A percentile compares a stretch with the other conserved stretches of the same genome.
phyloP scores from a whole-genome alignment of 2,888 invertebrate genomes.

The Laspeyria flexula region DNA sequence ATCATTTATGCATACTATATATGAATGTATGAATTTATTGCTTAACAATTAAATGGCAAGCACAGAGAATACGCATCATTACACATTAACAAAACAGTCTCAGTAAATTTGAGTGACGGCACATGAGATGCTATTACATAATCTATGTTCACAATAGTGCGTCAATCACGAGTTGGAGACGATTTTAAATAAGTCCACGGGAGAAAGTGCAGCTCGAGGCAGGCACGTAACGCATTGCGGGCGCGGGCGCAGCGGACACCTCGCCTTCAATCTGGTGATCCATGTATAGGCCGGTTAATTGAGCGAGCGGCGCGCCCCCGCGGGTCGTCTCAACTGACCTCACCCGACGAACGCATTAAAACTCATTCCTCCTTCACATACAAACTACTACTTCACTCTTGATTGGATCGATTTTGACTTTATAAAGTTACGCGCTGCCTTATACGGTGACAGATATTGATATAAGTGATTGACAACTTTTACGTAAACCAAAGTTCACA shows the following conservation, averaged over 20 bases:
- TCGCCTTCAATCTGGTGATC: conserved; percentile 35
- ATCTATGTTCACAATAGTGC: conserved; percentile 75
- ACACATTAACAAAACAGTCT: conserved; percentile 78
- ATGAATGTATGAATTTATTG: conserved; percentile 72
- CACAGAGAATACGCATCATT: conserved; percentile 80
- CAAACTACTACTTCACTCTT: conserved; percentile 38
- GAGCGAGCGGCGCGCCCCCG: conserved; percentile 49
- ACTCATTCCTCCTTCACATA: conserved; percentile 31
- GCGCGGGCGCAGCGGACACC: conserved; percentile 33
- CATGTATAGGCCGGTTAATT: conserved; percentile 67
- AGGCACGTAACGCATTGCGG: conserved; percentile 52
- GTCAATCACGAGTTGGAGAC: conserved; percentile 82
- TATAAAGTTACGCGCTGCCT: conserved; percentile 27
- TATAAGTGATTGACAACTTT: conserved; percentile 40
- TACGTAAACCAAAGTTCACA: conserved; percentile 26
- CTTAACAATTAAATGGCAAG: conserved; percentile 82
- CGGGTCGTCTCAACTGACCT: conserved; percentile 58
- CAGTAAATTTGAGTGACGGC: conserved; percentile 79
- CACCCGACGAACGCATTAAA: conserved; percentile 39
- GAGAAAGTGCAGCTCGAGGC: conserved; percentile 78
- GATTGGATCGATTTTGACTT: conserved; percentile 54
- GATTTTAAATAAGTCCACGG: conserved; percentile 81
- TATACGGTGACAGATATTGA: conserved; percentile 30
- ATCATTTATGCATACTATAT: conserved; percentile 67
- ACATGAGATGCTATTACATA: conserved; percentile 76